Conservation (phyloP, 2,888 invertebrate species). For the Patella ulyssiponensis region DNA sequence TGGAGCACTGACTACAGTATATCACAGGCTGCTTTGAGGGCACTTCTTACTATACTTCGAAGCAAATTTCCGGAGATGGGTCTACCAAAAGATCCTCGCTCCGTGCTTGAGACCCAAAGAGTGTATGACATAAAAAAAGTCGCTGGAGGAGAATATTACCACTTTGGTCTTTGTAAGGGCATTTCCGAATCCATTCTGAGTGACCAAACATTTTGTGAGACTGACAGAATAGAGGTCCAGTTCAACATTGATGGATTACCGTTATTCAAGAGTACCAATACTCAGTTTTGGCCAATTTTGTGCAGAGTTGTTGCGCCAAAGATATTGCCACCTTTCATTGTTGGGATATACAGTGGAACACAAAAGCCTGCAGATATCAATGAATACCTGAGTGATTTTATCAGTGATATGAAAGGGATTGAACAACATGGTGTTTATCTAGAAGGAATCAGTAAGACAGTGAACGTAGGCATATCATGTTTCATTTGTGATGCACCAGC, state of each 20-base stretch:
- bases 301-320: constrained; percentile 16
- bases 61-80: not conserved
- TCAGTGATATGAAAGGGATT: constrained; percentile 33
- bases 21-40: not conserved
- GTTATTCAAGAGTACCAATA: constrained; percentile 30
- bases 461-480: constrained; percentile 31
- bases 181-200: constrained; percentile 6
- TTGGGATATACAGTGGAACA: constrained; percentile 36
- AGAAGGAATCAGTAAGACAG: not conserved
- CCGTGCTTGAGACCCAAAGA: constrained; percentile 16
- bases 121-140: constrained; percentile 13
- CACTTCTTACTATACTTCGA: not conserved
- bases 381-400: constrained; percentile 32
- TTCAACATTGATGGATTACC: constrained; percentile 37
- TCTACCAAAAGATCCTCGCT: constrained; percentile 29
- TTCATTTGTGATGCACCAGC: constrained; percentile 63
- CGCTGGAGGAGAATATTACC: constrained; percentile 31
- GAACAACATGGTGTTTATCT: constrained; percentile 14
- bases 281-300: constrained; percentile 33
- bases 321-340: constrained; percentile 31
- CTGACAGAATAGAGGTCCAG: constrained; percentile 13
- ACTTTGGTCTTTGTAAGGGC: constrained; percentile 30
- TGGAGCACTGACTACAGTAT: not conserved
- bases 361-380: constrained; percentile 33
- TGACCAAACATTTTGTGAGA: not conserved